Evolutionary conservation across 2,888 invertebrate species (phyloP).

Genomic region (Glomeris marginata): DNA sequence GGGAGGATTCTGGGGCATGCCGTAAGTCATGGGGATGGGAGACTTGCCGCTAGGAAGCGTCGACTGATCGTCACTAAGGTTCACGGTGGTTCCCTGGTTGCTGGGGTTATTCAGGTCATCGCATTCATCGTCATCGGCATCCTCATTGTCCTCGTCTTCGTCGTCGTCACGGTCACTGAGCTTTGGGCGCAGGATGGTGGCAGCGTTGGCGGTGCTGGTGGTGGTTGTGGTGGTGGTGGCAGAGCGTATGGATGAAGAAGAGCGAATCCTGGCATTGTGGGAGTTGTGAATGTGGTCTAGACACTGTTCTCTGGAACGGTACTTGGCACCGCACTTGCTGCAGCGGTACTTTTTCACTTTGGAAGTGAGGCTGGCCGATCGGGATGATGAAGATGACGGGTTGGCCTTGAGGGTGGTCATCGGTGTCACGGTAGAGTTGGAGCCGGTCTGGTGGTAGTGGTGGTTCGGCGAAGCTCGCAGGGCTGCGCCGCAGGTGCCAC

Average conservation of each 20-base stretch:
- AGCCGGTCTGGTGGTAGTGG: constrained; percentile 10
- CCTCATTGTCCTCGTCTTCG: neutral
- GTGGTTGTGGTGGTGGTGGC: constrained; percentile 20
- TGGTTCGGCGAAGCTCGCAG: constrained; percentile 18
- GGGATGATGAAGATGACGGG: no score
- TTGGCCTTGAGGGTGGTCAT: constrained; percentile 6
- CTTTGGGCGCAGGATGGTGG: neutral
- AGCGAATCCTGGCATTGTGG: constrained; percentile 18
- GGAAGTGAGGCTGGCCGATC: no score
- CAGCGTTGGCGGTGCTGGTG: constrained; percentile 4
- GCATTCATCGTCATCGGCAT: neutral
- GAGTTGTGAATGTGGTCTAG: constrained; percentile 25
- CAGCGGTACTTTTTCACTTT: constrained; percentile 22
- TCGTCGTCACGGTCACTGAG: neutral
- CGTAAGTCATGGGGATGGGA: constrained; percentile 27
- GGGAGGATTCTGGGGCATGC: constrained; percentile 27
- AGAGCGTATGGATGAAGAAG: neutral
- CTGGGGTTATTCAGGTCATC: neutral
- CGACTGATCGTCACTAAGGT: constrained; percentile 10
- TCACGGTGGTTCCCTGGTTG: neutral
- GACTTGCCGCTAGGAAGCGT: constrained; percentile 18
- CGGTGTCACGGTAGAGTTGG: constrained; percentile 16
- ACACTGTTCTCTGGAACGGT: constrained; percentile 25
- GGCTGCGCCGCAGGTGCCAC: constrained; percentile 18
- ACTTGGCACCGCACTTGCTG: constrained; percentile 25